phyloP scores from a whole-genome alignment of 2,888 invertebrate genomes.

The Aelia acuminata region DNA sequence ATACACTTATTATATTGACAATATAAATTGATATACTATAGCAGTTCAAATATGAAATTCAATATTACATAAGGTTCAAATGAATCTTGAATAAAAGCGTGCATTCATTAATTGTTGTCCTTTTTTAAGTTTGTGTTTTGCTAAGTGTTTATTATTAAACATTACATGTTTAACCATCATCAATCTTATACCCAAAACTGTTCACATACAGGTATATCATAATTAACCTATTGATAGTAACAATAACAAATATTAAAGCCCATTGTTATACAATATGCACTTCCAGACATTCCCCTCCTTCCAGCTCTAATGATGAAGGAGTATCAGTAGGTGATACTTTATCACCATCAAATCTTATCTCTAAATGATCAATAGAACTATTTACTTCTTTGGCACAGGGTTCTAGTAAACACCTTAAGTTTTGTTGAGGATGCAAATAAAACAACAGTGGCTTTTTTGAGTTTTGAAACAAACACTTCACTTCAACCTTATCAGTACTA shows the following conservation, averaged over 20 bases:
- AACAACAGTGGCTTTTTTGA: slow-evolving; percentile 60
- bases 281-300: slow-evolving; percentile 62
- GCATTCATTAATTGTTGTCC: too few species aligned
- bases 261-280: slow-evolving; percentile 50
- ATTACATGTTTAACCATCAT: too few species aligned
- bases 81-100: neutral
- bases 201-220: too few species aligned
- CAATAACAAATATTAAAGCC: neutral
- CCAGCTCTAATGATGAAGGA: slow-evolving; percentile 59
- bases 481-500: slow-evolving; percentile 24
- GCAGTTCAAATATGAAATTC: too few species aligned
- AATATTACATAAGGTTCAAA: too few species aligned
- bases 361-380: slow-evolving; percentile 14
- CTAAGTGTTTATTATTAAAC: too few species aligned
- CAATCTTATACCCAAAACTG: neutral
- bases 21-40: too few species aligned
- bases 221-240: neutral
- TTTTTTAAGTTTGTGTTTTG: too few species aligned
- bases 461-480: slow-evolving; percentile 58
- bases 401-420: slow-evolving; percentile 29
- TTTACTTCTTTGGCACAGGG: slow-evolving; percentile 49
- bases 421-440: slow-evolving; percentile 51
- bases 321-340: slow-evolving; percentile 53
- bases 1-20: too few species aligned
- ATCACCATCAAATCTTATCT: slow-evolving; percentile 62